These are phyloP conservation scores for Abscondita cerata DNA, from an alignment of 2,888 invertebrate genomes.

Conservation along the genomic window DNA sequence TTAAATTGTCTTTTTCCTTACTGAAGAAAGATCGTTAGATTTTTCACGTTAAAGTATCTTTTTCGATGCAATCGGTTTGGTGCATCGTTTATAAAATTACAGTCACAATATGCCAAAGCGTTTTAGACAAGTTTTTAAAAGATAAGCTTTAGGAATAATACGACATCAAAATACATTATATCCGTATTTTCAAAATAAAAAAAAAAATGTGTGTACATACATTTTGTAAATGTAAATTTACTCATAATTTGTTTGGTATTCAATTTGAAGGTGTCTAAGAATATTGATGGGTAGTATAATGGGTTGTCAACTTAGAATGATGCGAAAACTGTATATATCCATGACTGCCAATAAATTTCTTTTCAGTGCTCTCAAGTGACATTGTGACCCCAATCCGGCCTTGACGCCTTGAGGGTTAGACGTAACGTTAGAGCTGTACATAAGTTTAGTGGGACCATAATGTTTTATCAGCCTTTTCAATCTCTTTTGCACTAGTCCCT, in stretches of 20 bases:
- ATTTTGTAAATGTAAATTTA: no score
- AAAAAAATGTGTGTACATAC: no score
- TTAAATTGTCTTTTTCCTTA: no score
- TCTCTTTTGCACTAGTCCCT: slow-evolving; percentile 39
- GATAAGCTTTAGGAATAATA: background rate
- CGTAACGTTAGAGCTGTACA: slow-evolving; percentile 39
- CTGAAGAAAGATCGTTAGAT: slow-evolving; percentile 3
- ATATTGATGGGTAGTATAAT: slow-evolving; percentile 2
- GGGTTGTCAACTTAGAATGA: slow-evolving; percentile 17
- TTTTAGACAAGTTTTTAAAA: background rate
- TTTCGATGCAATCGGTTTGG: background rate
- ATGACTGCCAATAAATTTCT: slow-evolving; percentile 31
- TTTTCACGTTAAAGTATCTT: slow-evolving; percentile 2
- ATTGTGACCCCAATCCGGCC: slow-evolving; percentile 40
- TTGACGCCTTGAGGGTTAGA: slow-evolving; percentile 35
- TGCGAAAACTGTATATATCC: slow-evolving; percentile 22
- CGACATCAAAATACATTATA: slow-evolving; percentile 1
- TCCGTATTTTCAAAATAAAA: background rate
- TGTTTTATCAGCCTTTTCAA: slow-evolving; percentile 46
- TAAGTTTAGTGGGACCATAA: slow-evolving; percentile 43
- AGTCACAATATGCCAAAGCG: background rate
- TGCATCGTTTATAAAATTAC: slow-evolving; percentile 9
- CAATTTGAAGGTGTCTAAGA: background rate
- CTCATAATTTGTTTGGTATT: no score
- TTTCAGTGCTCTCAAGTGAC: slow-evolving; percentile 37